Evolutionary conservation across 92 coral and sea anemone species (phyloP).

Genomic region (Porites rus): DNA sequence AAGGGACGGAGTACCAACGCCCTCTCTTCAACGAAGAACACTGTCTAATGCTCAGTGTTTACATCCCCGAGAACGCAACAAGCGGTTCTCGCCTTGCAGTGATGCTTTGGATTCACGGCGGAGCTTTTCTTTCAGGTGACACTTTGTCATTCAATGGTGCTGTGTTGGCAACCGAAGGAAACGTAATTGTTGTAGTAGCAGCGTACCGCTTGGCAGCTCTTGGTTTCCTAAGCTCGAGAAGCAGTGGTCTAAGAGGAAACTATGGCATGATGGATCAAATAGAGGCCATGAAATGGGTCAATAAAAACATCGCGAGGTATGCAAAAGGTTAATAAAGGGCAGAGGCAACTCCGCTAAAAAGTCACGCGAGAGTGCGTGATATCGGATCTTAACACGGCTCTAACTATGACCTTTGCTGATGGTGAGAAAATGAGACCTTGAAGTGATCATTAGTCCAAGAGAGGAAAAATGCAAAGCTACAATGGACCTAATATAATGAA

Average conservation of each 20-base stretch:
- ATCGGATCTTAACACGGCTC: too few species aligned
- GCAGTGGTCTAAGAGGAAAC: slow-evolving; percentile 32
- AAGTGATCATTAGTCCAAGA: too few species aligned
- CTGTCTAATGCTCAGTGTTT: slow-evolving; percentile 29
- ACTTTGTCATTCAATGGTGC: slow-evolving; percentile 17
- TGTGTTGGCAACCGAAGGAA: slow-evolving; percentile 24
- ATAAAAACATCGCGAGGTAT: slow-evolving; percentile 20
- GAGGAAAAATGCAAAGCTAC: too few species aligned
- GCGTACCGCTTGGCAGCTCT: slow-evolving; percentile 32
- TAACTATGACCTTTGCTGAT: too few species aligned
- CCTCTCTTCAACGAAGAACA: slow-evolving; percentile 7
- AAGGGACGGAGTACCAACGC: too few species aligned
- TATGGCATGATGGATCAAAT: slow-evolving; percentile 44
- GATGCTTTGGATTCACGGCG: slow-evolving; percentile 53
- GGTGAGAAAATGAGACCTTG: too few species aligned
- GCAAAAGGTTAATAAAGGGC: background rate
- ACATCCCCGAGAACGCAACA: slow-evolving; percentile 16
- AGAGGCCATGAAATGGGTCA: slow-evolving; percentile 49
- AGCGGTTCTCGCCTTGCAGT: slow-evolving; percentile 13
- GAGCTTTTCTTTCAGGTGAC: background rate
- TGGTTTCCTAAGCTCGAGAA: slow-evolving; percentile 21
- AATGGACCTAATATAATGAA: too few species aligned
- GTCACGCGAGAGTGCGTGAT: too few species aligned
- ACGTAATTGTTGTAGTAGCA: slow-evolving; percentile 31
- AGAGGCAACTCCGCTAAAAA: too few species aligned